Evolutionary conservation across 2,113 vertebrate species (phyloP), one percentile per base, ranked within the genome.

Genomic region (Guaruba guarouba): DNA sequence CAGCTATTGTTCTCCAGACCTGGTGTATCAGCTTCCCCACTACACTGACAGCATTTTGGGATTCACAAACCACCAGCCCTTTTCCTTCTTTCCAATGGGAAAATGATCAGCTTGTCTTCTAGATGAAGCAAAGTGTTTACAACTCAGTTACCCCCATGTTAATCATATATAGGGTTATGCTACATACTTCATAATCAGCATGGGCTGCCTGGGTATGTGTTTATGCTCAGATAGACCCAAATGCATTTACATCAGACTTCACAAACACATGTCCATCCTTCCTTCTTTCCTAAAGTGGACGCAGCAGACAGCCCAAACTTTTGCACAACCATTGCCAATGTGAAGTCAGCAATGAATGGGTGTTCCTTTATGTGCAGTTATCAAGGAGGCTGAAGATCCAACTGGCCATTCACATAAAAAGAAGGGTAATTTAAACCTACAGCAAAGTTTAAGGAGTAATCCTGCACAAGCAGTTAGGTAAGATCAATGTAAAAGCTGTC

Each of bases 111-210:
- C 55, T 70, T 2, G 1, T 37, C 61, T 84, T 67, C 43, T n/a
- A 44, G 20, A 43, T 46, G 23, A 17, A 75, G 46, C 4, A 88
- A 66, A 37, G 17, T 0, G 0, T 1, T 6, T 41, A 35, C 16
- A 73, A 6, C 12, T 35, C 0, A 0, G 23, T 46, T 10, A 28
- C 0, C 2, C 11, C 20, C 0, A 1, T 39, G 31, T 24, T 71
- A 48, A 28, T 3, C 2, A 1, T 2, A 11, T 17, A 17, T 46
- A 71, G 31, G 52, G 8, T 19, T 64, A 5, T 41, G 57, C 6
- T 35, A 7, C 5, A 5, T 4, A 15, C 27, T 43, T 59, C 33
- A 17, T 2, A n/a, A 37, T 6, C 5, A 16, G 13, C 17, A 25
- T 1, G 39, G n/a, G 11, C 31, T 70, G 8, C 12, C 17, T 11